These are phyloP conservation scores for Idaea dimidiata DNA, from an alignment of 2,888 invertebrate species.

Conservation along the genomic window DNA sequence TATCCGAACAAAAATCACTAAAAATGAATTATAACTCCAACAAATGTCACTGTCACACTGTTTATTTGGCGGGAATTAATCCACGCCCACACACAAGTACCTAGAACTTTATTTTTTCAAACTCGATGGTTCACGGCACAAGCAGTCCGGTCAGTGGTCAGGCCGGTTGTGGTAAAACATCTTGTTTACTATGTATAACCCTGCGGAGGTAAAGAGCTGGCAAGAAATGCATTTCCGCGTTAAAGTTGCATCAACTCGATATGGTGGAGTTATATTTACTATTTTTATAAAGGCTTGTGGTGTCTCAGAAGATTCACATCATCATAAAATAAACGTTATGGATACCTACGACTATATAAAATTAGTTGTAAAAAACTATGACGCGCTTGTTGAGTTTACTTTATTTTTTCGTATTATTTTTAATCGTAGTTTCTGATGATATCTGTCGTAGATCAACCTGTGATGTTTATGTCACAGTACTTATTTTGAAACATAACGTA, in stretches of 20 bases:
- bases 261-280: constrained; percentile 55
- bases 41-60: constrained; percentile 55
- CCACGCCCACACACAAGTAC: constrained; percentile 20
- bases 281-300: constrained; percentile 14
- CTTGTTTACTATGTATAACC: constrained; percentile 66
- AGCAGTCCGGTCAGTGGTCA: constrained; percentile 65
- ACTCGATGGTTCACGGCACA: constrained; percentile 55
- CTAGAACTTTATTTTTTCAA: constrained; percentile 17
- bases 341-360: not conserved
- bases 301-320: not conserved
- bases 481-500: too few relatives aligned
- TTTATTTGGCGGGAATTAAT: constrained; percentile 16
- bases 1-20: constrained; percentile 38
- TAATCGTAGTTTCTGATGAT: too few relatives aligned
- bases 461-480: too few relatives aligned
- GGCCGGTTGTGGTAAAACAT: constrained; percentile 65
- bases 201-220: constrained; percentile 52
- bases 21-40: constrained; percentile 36
- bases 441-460: too few relatives aligned
- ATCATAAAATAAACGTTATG: not conserved
- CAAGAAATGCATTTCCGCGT: constrained; percentile 56
- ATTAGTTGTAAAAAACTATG: not conserved
- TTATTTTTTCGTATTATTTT: not conserved
- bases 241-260: constrained; percentile 50
- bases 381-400: not conserved